These are phyloP conservation scores for Lacerta agilis DNA, from an alignment of 2,797 vertebrate species.

Conservation along the genomic window DNA sequence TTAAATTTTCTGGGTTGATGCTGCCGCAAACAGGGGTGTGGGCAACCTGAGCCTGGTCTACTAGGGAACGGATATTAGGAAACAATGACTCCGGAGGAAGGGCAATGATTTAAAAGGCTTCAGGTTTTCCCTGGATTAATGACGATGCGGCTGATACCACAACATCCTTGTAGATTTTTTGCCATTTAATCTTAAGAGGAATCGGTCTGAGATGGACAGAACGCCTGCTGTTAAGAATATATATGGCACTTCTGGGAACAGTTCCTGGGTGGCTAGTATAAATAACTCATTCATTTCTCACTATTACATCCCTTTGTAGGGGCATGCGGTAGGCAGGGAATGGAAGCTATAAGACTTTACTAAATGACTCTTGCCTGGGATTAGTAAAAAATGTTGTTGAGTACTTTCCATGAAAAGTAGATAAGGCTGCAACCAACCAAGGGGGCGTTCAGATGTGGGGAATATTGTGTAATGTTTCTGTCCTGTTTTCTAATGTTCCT, in stretches of 20 bases:
- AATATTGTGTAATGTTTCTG: too few relatives aligned
- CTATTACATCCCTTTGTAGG: too few relatives aligned
- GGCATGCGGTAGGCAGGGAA: not conserved
- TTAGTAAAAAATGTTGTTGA: not conserved
- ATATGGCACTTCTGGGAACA: conserved; percentile 17
- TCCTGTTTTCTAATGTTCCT: too few relatives aligned
- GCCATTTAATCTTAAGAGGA: conserved; percentile 49
- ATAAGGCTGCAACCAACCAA: too few relatives aligned
- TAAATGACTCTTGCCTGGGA: not conserved
- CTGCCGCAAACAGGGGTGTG: not conserved
- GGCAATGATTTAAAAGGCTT: conserved; percentile 1
- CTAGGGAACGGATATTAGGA: conserved; percentile 51
- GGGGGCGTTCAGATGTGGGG: too few relatives aligned
- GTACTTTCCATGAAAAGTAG: not conserved
- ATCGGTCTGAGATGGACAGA: not conserved
- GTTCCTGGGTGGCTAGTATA: not conserved
- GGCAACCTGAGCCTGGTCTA: not conserved
- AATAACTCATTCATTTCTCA: not conserved
- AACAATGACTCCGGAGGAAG: conserved; percentile 4
- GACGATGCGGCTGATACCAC: not conserved
- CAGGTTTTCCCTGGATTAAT: conserved; percentile 41
- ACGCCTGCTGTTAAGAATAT: conserved; percentile 11
- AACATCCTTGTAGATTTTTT: not conserved
- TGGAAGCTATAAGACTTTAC: not conserved
- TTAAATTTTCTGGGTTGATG: conserved; percentile 55